Percentiles rank a stretch among this genome's conserved stretches.
Conservation (phyloP, 2,888 invertebrate genomes). For the Drosophila paramelanica region DNA sequence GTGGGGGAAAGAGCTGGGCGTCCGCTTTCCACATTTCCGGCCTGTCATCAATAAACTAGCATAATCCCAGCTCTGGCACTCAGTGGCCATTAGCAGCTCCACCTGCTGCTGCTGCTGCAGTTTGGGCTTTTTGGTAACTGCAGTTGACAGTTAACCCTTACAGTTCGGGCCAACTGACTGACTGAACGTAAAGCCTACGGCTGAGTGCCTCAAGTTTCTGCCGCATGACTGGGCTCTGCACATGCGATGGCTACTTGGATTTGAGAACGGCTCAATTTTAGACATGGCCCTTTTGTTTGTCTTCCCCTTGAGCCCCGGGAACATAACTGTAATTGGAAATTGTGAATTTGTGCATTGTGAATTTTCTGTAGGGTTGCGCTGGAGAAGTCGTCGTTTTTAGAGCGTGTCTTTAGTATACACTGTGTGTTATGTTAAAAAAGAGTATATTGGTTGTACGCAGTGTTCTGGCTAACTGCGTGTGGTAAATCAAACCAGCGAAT, state of each 20-base stretch:
- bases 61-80: constrained; percentile 36
- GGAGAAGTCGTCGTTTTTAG: constrained; percentile 47
- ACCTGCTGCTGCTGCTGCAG: constrained; percentile 18
- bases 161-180: background rate
- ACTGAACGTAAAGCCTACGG: constrained; percentile 7
- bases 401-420: constrained; percentile 42
- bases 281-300: background rate
- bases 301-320: background rate
- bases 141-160: background rate
- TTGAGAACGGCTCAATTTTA: constrained; percentile 19
- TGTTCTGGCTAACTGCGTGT: background rate
- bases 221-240: constrained; percentile 33
- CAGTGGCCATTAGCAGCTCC: constrained; percentile 30
- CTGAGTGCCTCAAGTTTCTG: constrained; percentile 8
- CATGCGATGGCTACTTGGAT: constrained; percentile 7
- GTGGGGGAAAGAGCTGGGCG: too few species aligned
- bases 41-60: constrained; percentile 45
- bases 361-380: constrained; percentile 1
- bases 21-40: constrained; percentile 16
- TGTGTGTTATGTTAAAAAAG: background rate
- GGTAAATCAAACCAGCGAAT: too few species aligned
- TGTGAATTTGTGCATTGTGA: background rate
- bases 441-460: background rate
- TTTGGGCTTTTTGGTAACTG: constrained; percentile 8
- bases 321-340: constrained; percentile 6